Evolutionary conservation across 2,888 invertebrate genomes (phyloP).

Genomic region (Ormyrus pomaceus): DNA sequence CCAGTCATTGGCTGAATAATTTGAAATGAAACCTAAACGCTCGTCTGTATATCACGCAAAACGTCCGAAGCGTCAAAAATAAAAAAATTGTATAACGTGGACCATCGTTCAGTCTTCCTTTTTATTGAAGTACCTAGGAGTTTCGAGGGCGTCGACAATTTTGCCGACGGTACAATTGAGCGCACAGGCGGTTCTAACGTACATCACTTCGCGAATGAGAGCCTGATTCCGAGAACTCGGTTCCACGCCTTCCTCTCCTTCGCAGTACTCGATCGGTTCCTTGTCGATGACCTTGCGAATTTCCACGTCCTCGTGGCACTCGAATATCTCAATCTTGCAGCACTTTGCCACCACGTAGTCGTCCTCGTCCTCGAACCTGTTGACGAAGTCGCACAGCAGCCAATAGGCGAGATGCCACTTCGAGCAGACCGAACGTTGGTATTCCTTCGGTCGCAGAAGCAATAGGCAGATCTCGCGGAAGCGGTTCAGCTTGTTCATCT

Average conservation of each 20-base stretch:
- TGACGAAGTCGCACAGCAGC: conserved; percentile 61
- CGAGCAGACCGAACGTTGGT: not conserved
- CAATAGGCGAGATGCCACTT: conserved; percentile 56
- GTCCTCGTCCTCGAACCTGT: conserved; percentile 64
- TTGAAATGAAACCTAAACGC: conserved; percentile 14
- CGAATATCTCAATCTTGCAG: not conserved
- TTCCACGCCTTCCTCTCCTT: not conserved
- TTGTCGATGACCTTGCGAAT: not conserved
- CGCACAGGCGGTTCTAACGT: conserved; percentile 60
- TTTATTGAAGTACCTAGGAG: conserved; percentile 59
- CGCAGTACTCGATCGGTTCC: no score
- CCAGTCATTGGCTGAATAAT: not conserved
- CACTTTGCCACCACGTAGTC: conserved; percentile 47
- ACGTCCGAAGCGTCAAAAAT: not conserved
- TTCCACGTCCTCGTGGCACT: not conserved
- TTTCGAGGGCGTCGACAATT: conserved; percentile 61
- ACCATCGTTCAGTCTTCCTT: not conserved
- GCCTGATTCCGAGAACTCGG: not conserved
- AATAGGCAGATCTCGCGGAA: conserved; percentile 30
- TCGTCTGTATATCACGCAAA: no score
- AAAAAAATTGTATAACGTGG: not conserved
- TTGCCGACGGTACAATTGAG: conserved; percentile 59
- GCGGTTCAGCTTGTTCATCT: not conserved
- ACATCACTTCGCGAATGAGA: conserved; percentile 61
- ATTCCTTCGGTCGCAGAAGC: conserved; percentile 16